Evolutionary conservation across 2,797 vertebrate species (phyloP).

Genomic region (Urocyon cinereoargenteus): DNA sequence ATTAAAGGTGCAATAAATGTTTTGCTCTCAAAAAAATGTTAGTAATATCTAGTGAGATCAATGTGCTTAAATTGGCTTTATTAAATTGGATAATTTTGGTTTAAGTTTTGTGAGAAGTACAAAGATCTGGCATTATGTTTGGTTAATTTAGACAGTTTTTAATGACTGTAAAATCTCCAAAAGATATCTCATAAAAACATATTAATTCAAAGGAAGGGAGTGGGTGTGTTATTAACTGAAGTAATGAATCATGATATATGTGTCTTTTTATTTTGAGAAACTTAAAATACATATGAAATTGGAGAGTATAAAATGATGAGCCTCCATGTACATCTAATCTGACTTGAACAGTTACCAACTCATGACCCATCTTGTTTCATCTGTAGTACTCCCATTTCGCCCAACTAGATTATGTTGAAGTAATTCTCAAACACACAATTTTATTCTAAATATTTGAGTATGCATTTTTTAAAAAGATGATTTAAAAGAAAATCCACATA

Average conservation of each 20-base stretch:
- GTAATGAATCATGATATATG: not conserved
- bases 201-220: not conserved
- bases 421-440: not conserved
- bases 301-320: not conserved
- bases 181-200: not conserved
- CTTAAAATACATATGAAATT: not conserved
- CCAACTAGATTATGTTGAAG: not conserved
- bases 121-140: not conserved
- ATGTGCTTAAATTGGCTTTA: not conserved
- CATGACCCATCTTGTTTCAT: not conserved
- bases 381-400: not conserved
- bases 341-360: not conserved
- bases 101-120: conserved; percentile 10
- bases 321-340: not conserved
- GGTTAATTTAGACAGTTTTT: conserved; percentile 37
- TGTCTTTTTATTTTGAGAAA: not conserved
- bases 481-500: not conserved
- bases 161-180: not conserved
- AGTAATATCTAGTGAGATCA: conserved; percentile 33
- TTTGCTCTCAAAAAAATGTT: conserved; percentile 56
- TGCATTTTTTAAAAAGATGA: conserved; percentile 15
- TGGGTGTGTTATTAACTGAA: not conserved
- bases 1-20: not conserved
- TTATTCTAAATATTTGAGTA: not conserved
- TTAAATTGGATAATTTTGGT: not conserved